Evolutionary conservation across 2,797 vertebrate genomes (phyloP).

Genomic region (Setipinna tenuifilis): DNA sequence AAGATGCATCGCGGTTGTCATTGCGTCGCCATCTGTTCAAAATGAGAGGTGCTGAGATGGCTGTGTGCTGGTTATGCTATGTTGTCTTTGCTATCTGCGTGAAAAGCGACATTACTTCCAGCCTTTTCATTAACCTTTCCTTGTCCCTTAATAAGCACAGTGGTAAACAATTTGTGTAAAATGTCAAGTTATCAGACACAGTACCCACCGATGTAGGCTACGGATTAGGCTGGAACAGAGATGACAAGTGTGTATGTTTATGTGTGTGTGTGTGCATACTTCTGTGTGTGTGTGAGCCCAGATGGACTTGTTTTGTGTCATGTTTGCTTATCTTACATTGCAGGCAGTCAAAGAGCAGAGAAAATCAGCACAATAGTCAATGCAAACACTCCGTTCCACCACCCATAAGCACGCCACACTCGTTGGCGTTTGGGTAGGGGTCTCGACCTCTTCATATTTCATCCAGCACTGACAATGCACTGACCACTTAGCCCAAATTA

Average conservation of each 20-base stretch:
- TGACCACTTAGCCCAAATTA: conserved; percentile 41
- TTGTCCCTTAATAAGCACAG: conserved; percentile 17
- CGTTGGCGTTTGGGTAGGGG: not conserved
- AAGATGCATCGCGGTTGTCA: conserved; percentile 21
- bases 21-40: conserved; percentile 13
- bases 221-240: not conserved
- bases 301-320: not conserved
- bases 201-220: not conserved
- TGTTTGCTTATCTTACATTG: conserved; percentile 6
- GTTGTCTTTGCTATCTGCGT: conserved; percentile 19
- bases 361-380: not conserved
- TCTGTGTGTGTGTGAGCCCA: not conserved
- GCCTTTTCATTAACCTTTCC: conserved; percentile 28
- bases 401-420: not conserved
- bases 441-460: conserved; percentile 28
- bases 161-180: conserved; percentile 27
- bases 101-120: conserved; percentile 16
- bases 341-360: conserved; percentile 24
- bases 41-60: conserved; percentile 18
- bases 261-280: not conserved
- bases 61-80: not conserved
- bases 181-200: conserved; percentile 14
- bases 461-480: conserved; percentile 34
- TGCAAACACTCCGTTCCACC: not conserved
- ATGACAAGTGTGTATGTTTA: not conserved